phyloP scores from a whole-genome alignment of 92 coral and sea anemone genomes.

The Palythoa grandis region DNA sequence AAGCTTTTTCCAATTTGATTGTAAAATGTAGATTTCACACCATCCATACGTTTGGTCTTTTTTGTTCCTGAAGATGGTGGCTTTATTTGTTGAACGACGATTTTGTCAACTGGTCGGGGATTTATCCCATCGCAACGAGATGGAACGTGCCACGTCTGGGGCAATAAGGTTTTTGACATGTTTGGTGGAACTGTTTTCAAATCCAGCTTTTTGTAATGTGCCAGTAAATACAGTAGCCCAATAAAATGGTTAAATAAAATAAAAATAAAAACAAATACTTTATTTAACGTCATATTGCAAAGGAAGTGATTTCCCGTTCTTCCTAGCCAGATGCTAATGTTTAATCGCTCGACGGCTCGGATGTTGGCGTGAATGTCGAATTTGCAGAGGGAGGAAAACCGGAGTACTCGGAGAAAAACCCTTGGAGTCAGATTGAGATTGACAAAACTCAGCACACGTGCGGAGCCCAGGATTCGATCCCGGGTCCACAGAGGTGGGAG shows the following conservation, averaged over 20 bases:
- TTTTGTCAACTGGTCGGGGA: slow-evolving; percentile 30
- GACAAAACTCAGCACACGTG: too few relatives aligned
- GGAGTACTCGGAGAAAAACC: too few relatives aligned
- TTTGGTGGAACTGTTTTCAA: slow-evolving; percentile 40
- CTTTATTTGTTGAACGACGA: slow-evolving; percentile 43
- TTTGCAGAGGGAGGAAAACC: too few relatives aligned
- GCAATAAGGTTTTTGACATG: slow-evolving; percentile 48
- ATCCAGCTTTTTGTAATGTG: slow-evolving; percentile 20
- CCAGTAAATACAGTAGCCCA: slow-evolving; percentile 41
- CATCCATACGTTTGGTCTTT: slow-evolving; percentile 24
- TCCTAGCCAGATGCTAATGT: too few relatives aligned
- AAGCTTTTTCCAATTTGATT: not conserved
- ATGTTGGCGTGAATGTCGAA: too few relatives aligned
- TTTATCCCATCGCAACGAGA: slow-evolving; percentile 32
- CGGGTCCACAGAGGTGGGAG: too few relatives aligned
- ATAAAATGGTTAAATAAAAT: slow-evolving; percentile 47
- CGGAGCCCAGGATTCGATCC: too few relatives aligned
- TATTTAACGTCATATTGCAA: too few relatives aligned
- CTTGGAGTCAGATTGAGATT: too few relatives aligned
- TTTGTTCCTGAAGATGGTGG: not conserved
- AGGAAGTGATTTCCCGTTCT: too few relatives aligned
- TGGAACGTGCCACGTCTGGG: slow-evolving; percentile 66
- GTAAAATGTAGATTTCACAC: slow-evolving; percentile 41
- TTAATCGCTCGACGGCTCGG: too few relatives aligned
- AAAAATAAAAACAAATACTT: too few relatives aligned